phyloP scores from a whole-genome alignment of 2,113 vertebrate species.

The Lonchura striata region DNA sequence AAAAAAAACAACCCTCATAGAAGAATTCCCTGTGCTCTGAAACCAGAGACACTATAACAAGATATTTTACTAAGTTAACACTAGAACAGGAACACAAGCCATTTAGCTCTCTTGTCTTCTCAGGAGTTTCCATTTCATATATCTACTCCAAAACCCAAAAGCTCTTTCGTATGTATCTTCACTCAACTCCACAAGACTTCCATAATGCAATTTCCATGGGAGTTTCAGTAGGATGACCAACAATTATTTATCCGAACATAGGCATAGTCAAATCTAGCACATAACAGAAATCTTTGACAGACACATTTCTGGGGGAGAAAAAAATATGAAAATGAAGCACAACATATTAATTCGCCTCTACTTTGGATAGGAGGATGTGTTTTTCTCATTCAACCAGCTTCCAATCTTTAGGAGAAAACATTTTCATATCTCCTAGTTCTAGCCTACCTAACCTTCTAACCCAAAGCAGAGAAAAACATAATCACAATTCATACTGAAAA shows the following conservation, averaged over 20 bases:
- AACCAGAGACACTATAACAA: conserved; percentile 25
- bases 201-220: neutral
- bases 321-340: neutral
- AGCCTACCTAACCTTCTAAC: neutral
- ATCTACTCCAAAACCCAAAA: neutral
- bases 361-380: neutral
- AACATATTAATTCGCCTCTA: neutral
- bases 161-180: neutral
- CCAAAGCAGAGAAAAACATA: neutral
- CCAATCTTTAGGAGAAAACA: neutral
- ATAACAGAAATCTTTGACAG: neutral
- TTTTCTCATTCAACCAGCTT: neutral
- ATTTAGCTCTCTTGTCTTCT: conserved; percentile 10
- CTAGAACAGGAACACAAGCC: neutral
- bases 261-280: neutral
- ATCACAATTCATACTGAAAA: neutral
- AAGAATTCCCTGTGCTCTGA: conserved; percentile 40
- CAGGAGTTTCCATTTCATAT: neutral
- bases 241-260: neutral
- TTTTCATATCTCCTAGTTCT: neutral
- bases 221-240: neutral
- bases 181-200: neutral
- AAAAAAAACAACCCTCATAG: neutral
- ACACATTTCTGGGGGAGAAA: neutral
- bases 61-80: conserved; percentile 41